Base-by-base conservation (phyloP, 2,888 invertebrate genomes). In the Philereme vetulata region DNA sequence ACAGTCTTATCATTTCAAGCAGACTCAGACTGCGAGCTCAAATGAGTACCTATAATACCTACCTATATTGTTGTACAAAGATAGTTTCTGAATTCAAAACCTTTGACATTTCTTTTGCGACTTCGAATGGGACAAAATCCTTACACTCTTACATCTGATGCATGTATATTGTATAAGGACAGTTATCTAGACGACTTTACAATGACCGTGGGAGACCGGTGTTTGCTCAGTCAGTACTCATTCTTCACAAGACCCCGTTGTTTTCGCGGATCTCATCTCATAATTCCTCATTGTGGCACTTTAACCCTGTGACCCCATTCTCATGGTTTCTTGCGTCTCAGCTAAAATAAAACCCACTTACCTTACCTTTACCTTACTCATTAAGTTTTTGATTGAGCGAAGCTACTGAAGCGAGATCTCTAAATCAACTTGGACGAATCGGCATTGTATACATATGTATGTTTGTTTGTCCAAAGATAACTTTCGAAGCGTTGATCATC, bases 171-270 rank as follows among this genome's bases (percentile, higher is more conserved):
- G 68, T 66, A 42, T 42, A 42, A 43, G 68, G 68, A 81, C 81
- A 77, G 79, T 78, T 79, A 21, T 21, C 21, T 21, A 72, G 62
- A 67, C 62, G 63, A 55, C 72, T 72, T 73, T 71, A 76, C 64
- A 76, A 66, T 68, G 70, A 77, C 73, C 78, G 77, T 80, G 79
- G 66, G 77, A 81, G 63, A 68, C 50, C 60, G 66, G 60, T 64
- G 63, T 65, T 57, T 65, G 67, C 66, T 38, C 38, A 38, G 7
- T 21, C 38, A 38, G 7, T 38, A 8, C 38, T 66, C 61, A 66
- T 71, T 71, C 65, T 62, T 68, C 66, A 57, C 47, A 62, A 64
- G 58, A 66, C 55, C 67, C 72, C 65, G 76, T 76, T 75, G 74
- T 56, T 67, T 65, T 58, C 60, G 62, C 54, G 65, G 51, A 60